These are phyloP conservation scores for Heliconius nattereri DNA, from an alignment of 1,140 invertebrate species.

Conservation along the genomic window DNA sequence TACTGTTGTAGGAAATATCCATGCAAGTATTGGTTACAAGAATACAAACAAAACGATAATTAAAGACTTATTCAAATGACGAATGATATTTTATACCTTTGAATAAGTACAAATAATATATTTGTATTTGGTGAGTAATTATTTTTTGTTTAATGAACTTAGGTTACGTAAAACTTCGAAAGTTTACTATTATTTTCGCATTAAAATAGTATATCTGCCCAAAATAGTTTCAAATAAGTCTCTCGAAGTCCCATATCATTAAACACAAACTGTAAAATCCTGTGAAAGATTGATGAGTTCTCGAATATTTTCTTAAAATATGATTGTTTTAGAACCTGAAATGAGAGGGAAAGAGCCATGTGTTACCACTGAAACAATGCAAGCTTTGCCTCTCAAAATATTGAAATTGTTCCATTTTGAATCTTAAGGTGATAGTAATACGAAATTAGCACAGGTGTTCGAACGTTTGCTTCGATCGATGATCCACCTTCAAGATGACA, in stretches of 20 bases:
- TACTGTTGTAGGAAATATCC: slow-evolving; percentile 7
- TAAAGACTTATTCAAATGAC: background rate
- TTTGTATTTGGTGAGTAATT: no score
- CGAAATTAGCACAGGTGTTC: slow-evolving; percentile 36
- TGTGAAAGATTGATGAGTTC: slow-evolving; percentile 74
- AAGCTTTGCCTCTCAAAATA: slow-evolving; percentile 17
- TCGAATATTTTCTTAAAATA: slow-evolving; percentile 67
- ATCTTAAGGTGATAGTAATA: slow-evolving; percentile 45
- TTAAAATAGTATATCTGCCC: background rate
- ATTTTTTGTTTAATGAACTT: background rate
- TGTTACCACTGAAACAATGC: slow-evolving; percentile 54
- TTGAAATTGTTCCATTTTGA: slow-evolving; percentile 45
- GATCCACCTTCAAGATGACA: slow-evolving; percentile 68
- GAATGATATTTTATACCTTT: no score
- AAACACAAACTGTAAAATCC: slow-evolving; percentile 57
- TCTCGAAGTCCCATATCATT: slow-evolving; percentile 29
- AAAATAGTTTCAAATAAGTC: slow-evolving; percentile 32
- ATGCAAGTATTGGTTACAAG: slow-evolving; percentile 24
- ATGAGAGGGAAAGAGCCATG: slow-evolving; percentile 61
- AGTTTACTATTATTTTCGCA: background rate
- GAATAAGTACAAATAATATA: no score
- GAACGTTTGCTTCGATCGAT: slow-evolving; percentile 26
- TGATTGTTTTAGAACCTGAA: slow-evolving; percentile 39
- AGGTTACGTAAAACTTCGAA: background rate
- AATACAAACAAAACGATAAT: slow-evolving; percentile 26